Evolutionary conservation across 2,797 vertebrate species (phyloP), one percentile per base, ranked within the genome.

Genomic region (Eremophila alpestris): DNA sequence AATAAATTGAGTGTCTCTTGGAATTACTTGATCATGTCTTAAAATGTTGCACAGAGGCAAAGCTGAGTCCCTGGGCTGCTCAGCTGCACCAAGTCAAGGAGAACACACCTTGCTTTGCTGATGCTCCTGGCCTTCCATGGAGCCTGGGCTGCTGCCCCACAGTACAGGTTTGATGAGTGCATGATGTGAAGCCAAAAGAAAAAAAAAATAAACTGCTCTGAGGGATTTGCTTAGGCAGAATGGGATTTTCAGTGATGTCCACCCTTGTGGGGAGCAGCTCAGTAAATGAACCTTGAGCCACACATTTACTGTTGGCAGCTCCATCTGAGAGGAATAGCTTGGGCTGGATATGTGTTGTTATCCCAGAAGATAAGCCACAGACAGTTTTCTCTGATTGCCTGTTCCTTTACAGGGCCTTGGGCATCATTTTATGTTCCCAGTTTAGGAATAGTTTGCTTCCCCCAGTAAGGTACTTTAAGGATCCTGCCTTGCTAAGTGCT

Each of bases 1-100:
- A 95, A 97, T 94, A 96, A 96, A 96, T 96, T 87, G 89, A 94
- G 94, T 95, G 92, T 96, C 91, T 94, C 92, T 95, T 94, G 83
- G 91, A 93, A 92, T 94, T 87, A 89, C 91, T 94, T 90, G 91
- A 96, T 96, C 87, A 11, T 36, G 74, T 90, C 94, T 94, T 90
- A 87, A 96, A 92, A 94, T 0, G 3, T 22, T 45, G 76, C 85
- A 1, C 0, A 2, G 46, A 93, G 67, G 83, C 75, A 48, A 24
- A 83, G 71, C 60, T 5, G 22, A 65, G 58, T 89, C 65, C 46
- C 58, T 41, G 88, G 70, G 90, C 83, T 71, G 64, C 9, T 59
- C n/a, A 63, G 68, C 84, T 77, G 67, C 9, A 2, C 21, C 3
- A 8, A 58, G 54, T 21, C 3, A 9, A 48, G 49, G 65, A 41